phyloP scores from a whole-genome alignment of 1,140 invertebrate species.

The Leguminivora glycinivorella region DNA sequence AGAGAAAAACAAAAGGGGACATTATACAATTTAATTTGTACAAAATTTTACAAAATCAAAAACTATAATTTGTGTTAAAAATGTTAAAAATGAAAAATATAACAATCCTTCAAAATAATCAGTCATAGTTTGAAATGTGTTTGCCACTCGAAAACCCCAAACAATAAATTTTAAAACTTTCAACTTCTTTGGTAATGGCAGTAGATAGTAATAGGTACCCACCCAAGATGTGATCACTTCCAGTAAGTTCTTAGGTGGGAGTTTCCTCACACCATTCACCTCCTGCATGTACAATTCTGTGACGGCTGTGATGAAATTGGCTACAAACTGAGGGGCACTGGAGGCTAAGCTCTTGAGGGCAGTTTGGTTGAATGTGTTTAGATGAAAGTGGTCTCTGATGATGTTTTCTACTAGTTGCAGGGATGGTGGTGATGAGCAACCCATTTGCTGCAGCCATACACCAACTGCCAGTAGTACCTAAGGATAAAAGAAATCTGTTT shows the following conservation, averaged over 20 bases:
- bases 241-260: conserved; percentile 81
- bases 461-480: conserved; percentile 86
- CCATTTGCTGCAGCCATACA: conserved; percentile 91
- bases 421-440: conserved; percentile 86
- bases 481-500: not conserved
- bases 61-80: too few relatives aligned
- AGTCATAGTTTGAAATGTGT: not conserved
- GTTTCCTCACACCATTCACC: conserved; percentile 62
- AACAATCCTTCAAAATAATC: too few relatives aligned
- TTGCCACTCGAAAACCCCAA: not conserved
- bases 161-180: not conserved
- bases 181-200: conserved; percentile 7
- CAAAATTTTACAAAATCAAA: too few relatives aligned
- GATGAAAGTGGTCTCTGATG: conserved; percentile 88
- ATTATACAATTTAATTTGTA: too few relatives aligned
- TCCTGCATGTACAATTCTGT: conserved; percentile 85
- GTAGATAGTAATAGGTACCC: conserved; percentile 14
- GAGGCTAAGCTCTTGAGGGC: conserved; percentile 84
- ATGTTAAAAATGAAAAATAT: too few relatives aligned
- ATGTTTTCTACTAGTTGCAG: conserved; percentile 86
- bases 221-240: conserved; percentile 85
- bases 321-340: conserved; percentile 87
- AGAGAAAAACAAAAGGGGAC: too few relatives aligned
- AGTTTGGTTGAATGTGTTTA: conserved; percentile 83
- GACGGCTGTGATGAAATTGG: conserved; percentile 89